Conservation (phyloP, 2,888 invertebrate species). For the Incurvaria masculella region DNA sequence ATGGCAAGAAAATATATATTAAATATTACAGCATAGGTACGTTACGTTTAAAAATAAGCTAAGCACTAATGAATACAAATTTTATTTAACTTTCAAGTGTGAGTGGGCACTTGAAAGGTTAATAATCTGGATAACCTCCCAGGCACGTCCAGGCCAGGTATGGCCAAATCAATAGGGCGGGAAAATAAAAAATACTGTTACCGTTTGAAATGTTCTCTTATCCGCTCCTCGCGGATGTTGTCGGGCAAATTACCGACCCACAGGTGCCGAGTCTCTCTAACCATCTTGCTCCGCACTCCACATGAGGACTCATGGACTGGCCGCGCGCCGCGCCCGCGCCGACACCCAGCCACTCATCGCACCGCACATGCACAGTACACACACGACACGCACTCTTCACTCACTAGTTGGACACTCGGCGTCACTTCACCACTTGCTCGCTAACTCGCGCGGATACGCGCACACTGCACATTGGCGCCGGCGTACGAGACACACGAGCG, state of each 20-base stretch:
- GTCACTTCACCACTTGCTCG: slow-evolving; percentile 35
- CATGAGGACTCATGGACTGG: slow-evolving; percentile 73
- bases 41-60: too few relatives aligned
- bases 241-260: slow-evolving; percentile 99
- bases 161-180: not conserved
- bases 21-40: too few relatives aligned
- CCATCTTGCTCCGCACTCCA: slow-evolving; percentile 97
- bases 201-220: slow-evolving; percentile 98
- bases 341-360: not conserved
- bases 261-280: slow-evolving; percentile 99
- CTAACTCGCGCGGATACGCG: not conserved
- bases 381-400: slow-evolving; percentile 16
- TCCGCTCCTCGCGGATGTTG: slow-evolving; percentile 96
- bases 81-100: too few relatives aligned
- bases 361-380: not conserved
- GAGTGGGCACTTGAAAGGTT: too few relatives aligned
- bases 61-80: too few relatives aligned
- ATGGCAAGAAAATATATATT: too few relatives aligned
- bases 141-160: too few relatives aligned
- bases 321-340: not conserved
- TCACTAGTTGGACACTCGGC: slow-evolving; percentile 45
- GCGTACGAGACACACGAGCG: slow-evolving; percentile 51
- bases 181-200: slow-evolving; percentile 40
- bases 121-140: too few relatives aligned
- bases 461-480: slow-evolving; percentile 27